Percentiles rank a stretch among this genome's conserved stretches.
Evolutionary conservation across 2,113 vertebrate genomes (phyloP).

Genomic region (Hoplias malabaricus): DNA sequence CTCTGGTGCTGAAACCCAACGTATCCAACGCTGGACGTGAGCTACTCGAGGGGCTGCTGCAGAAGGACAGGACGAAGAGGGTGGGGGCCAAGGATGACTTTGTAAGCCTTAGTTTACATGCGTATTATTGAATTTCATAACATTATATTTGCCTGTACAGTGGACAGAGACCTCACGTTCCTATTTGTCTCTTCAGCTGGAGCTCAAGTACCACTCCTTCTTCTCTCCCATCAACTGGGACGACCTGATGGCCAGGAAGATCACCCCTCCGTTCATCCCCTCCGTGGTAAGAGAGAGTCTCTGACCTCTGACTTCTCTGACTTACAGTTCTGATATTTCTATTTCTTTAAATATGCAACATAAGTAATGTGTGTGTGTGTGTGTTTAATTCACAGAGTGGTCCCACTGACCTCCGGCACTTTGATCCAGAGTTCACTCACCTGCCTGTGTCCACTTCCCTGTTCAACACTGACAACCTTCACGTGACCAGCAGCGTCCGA

Average conservation of each 20-base stretch:
- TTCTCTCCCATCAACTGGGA: constrained; percentile 82
- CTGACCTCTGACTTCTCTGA: too few relatives aligned
- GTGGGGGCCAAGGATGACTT: constrained; percentile 77
- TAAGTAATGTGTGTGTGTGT: background rate
- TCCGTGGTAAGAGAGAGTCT: constrained; percentile 69
- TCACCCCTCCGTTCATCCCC: constrained; percentile 74
- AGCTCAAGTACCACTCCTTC: constrained; percentile 76
- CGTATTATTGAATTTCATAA: too few relatives aligned
- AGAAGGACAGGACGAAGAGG: constrained; percentile 76
- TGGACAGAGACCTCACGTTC: background rate
- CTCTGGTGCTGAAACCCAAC: constrained; percentile 76
- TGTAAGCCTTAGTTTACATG: constrained; percentile 63
- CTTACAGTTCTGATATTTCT: too few relatives aligned
- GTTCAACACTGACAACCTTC: constrained; percentile 63
- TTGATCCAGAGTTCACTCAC: constrained; percentile 81
- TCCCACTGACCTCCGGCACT: constrained; percentile 77
- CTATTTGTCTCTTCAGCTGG: constrained; percentile 63
- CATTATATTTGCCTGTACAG: background rate
- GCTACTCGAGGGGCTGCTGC: constrained; percentile 75
- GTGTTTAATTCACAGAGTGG: constrained; percentile 63
- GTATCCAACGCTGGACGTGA: constrained; percentile 76
- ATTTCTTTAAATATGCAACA: too few relatives aligned
- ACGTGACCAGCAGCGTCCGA: constrained; percentile 71
- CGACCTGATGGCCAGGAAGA: constrained; percentile 78
- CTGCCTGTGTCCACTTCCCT: constrained; percentile 74